Evolutionary conservation across 2,113 vertebrate genomes (phyloP).

Genomic region (Anas platyrhynchos): DNA sequence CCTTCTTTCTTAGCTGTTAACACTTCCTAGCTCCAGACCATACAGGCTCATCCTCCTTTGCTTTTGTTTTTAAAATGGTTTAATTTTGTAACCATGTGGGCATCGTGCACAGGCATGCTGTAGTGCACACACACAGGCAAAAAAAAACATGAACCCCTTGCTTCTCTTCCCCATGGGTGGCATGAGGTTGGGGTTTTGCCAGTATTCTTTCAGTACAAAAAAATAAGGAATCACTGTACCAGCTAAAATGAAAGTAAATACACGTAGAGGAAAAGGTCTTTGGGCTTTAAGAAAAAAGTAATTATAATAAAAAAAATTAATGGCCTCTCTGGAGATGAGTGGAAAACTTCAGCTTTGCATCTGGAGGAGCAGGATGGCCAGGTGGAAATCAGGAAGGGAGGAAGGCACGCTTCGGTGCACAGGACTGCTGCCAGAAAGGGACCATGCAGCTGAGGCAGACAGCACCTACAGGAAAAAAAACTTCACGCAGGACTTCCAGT

Average conservation of each 20-base stretch:
- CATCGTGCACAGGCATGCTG: neutral
- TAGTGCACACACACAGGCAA: neutral
- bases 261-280: neutral
- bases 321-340: neutral
- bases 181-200: neutral
- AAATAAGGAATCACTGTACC: neutral
- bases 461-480: neutral
- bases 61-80: constrained; percentile 1
- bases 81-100: constrained; percentile 4
- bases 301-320: neutral
- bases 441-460: neutral
- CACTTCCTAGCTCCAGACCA: neutral
- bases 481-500: neutral
- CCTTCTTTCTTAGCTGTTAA: neutral
- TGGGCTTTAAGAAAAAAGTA: neutral
- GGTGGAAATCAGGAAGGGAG: neutral
- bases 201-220: neutral
- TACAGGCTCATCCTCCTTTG: neutral
- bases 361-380: neutral
- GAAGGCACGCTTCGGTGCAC: neutral
- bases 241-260: neutral
- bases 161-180: neutral
- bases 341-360: neutral
- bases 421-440: neutral
- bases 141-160: neutral